phyloP scores from a whole-genome alignment of 2,797 vertebrate species.

The Hydrocynus forskahlii region DNA sequence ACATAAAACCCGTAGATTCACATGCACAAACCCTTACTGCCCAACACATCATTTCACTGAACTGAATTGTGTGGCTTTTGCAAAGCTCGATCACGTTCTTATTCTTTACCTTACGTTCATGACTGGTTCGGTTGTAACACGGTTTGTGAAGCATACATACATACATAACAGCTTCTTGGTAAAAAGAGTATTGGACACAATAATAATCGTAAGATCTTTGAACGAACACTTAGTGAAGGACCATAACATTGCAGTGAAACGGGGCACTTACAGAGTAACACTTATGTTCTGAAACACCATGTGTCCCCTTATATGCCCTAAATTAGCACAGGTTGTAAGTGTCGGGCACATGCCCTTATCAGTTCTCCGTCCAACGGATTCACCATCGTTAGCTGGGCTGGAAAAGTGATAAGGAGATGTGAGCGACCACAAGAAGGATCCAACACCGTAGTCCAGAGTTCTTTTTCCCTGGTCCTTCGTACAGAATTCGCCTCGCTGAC shows the following conservation, averaged over 20 bases:
- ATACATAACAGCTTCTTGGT: neutral
- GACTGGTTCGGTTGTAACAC: neutral
- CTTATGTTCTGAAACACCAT: slow-evolving; percentile 15
- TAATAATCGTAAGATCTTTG: neutral
- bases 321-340: slow-evolving; percentile 32
- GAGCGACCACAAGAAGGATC: slow-evolving; percentile 74
- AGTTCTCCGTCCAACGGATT: slow-evolving; percentile 99
- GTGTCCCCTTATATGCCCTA: neutral
- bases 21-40: neutral
- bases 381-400: slow-evolving; percentile 92
- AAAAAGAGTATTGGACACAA: neutral
- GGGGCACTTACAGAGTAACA: neutral
- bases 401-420: slow-evolving; percentile 99
- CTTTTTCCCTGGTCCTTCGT: neutral
- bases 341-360: slow-evolving; percentile 93
- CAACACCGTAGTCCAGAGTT: slow-evolving; percentile 31
- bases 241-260: neutral
- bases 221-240: neutral
- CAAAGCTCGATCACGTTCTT: too few species aligned
- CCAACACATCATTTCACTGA: too few species aligned
- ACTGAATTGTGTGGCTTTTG: too few species aligned
- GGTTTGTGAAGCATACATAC: neutral
- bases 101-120: too few species aligned
- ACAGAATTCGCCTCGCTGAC: slow-evolving; percentile 33
- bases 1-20: neutral